Evolutionary conservation across 2,113 vertebrate genomes (phyloP).

Genomic region (Guaruba guarouba): DNA sequence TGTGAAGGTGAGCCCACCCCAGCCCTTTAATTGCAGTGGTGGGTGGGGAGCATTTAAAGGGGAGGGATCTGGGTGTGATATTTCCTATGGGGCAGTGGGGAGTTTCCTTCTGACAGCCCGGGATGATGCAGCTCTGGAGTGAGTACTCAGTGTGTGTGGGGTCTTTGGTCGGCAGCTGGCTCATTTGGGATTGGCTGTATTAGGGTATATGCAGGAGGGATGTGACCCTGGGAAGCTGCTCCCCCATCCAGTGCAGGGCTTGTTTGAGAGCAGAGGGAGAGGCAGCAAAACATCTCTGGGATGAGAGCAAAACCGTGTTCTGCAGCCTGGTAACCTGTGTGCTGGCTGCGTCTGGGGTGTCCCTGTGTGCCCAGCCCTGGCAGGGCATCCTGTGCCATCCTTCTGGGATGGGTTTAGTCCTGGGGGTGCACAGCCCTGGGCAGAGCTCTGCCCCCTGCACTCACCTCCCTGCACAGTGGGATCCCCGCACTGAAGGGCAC

Average conservation of each 20-base stretch:
- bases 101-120: neutral
- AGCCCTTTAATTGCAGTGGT: neutral
- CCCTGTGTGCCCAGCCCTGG: neutral
- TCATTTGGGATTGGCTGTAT: accelerated
- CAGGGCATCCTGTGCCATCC: accelerated
- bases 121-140: neutral
- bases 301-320: no score
- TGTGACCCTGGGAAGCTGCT: neutral
- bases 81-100: neutral
- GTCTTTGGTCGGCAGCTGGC: no score
- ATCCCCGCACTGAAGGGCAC: neutral
- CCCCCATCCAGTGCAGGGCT: neutral
- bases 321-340: neutral
- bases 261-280: neutral
- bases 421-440: neutral
- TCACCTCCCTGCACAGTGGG: accelerated
- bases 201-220: neutral
- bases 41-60: neutral
- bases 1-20: neutral
- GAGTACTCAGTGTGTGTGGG: neutral
- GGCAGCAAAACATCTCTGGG: neutral
- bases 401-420: neutral
- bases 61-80: neutral
- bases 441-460: neutral
- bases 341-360: neutral